Evolutionary conservation across 2,888 invertebrate genomes (phyloP), one percentile per base, ranked within the genome.

Genomic region (Polymixis flavicincta): DNA sequence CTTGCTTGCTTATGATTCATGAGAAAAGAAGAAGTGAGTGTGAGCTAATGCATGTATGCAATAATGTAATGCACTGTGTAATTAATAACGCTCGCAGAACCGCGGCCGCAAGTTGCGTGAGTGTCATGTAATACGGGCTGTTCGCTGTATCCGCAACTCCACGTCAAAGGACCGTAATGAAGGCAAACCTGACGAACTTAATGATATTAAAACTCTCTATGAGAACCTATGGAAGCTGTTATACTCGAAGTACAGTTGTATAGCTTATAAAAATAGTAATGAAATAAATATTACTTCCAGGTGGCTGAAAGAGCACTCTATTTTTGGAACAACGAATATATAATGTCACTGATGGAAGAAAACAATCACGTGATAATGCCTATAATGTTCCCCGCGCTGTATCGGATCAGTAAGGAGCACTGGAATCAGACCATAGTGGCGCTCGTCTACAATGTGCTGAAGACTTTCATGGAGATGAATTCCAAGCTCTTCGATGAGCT

Each of bases 381-480:
- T 89, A 99, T 99, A 90, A 99, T 99, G 99, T 99, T 99, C 97
- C 99, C 99, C 84, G 99, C 99, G 87, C 97, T 99, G 92, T 99
- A 99, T 97, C 98, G 99, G 93, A 99, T 99, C 96, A 99, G 99
- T 95, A 99, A 99, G 97, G 99, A 99, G 96, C 99, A 99, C 97
- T 99, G 99, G 99, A 99, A 99, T 97, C 99, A 99, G 97, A 99
- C 99, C 86, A 99, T 99, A 92, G 99, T 99, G 89, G 99, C 99
- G 81, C 98, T 99, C 91, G 99, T 99, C 91, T 99, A 99, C 97
- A 99, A 99, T 96, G 99, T 99, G 93, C 98, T 99, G 92, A 99
- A 99, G 97, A 98, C 99, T 76, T 99, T 99, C 97, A 99, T 99
- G 99, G 99, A 99, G 97, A 99, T 99, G 99, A 99, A 99, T 97